phyloP scores from a whole-genome alignment of 30 jellyfish, hydroid and myxozoan species.

The Nemopilema nomurai region DNA sequence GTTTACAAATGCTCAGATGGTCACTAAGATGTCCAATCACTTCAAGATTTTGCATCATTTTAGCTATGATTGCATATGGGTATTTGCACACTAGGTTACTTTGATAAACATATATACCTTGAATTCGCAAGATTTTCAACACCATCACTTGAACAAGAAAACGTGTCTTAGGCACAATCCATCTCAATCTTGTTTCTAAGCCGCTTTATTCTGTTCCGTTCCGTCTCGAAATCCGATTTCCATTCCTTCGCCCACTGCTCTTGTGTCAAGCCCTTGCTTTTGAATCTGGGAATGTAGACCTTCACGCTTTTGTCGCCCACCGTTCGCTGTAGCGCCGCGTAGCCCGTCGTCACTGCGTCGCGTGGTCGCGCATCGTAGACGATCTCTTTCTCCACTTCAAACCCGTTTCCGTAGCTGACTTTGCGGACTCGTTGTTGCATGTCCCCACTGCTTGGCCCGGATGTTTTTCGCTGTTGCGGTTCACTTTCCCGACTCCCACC shows the following conservation, averaged over 20 bases:
- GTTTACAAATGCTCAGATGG: no score
- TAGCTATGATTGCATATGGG: no score
- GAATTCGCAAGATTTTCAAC: no score
- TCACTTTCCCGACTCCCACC: neutral
- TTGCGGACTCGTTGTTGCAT: neutral
- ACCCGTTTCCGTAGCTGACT: neutral
- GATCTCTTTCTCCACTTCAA: conserved; percentile 46
- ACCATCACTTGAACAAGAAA: no score
- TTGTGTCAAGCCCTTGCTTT: neutral
- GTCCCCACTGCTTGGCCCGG: neutral
- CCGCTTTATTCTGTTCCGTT: conserved; percentile 15
- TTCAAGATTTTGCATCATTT: no score
- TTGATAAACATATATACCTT: no score
- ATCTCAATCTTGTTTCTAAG: neutral
- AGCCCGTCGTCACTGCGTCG: conserved; percentile 53
- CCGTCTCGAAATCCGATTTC: conserved; percentile 2
- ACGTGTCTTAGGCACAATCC: neutral
- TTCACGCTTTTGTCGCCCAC: conserved; percentile 44
- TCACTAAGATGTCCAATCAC: no score
- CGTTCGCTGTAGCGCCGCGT: conserved; percentile 51
- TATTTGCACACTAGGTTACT: no score
- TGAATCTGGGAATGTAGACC: conserved; percentile 49
- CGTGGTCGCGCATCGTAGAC: conserved; percentile 73
- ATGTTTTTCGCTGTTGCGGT: conserved; percentile 3
- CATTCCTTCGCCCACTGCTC: conserved; percentile 3